These are phyloP conservation scores for Pachyramphus minor DNA, from an alignment of 2,113 vertebrate genomes.

Conservation along the genomic window DNA sequence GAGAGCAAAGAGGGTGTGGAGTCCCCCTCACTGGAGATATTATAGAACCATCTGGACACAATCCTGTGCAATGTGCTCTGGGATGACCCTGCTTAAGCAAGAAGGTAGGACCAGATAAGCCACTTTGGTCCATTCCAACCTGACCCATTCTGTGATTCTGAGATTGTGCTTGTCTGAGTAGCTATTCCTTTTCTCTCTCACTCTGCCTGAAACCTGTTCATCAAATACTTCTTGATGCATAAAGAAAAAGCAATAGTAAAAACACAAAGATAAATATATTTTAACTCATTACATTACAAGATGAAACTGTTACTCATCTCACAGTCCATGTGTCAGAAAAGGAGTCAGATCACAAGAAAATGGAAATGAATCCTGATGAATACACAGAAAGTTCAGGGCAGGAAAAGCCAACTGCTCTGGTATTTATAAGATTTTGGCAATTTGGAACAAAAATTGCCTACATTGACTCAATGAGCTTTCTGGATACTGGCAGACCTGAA, in stretches of 20 bases:
- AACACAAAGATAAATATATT: neutral
- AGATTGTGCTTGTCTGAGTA: neutral
- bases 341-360: neutral
- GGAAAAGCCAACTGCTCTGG: neutral
- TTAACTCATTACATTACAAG: neutral
- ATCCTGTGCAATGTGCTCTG: neutral
- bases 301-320: neutral
- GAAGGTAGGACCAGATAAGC: neutral
- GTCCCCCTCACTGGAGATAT: neutral
- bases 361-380: neutral
- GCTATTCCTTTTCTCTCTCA: neutral
- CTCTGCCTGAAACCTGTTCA: neutral
- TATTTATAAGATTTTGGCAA: neutral
- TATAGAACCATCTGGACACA: accelerated
- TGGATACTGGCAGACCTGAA: neutral
- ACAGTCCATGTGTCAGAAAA: neutral
- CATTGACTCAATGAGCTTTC: neutral
- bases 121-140: neutral
- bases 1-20: neutral
- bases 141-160: neutral
- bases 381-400: neutral
- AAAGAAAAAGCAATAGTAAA: neutral
- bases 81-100: neutral
- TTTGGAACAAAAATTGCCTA: neutral
- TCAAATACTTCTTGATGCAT: neutral